These are phyloP conservation scores for Engraulis encrasicolus DNA, from an alignment of 2,113 vertebrate species.

Conservation along the genomic window DNA sequence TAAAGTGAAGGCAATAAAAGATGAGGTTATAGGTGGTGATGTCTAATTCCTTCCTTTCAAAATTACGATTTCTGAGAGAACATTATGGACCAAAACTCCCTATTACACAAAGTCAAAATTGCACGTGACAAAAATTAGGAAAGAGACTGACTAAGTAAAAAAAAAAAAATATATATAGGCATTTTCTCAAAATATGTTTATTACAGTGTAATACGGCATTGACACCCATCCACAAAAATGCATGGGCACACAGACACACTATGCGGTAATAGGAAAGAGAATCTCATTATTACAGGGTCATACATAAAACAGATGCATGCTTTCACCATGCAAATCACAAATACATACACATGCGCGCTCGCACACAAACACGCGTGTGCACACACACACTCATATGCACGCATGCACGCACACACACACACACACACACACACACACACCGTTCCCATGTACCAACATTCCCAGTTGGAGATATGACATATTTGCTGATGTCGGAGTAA, in stretches of 20 bases:
- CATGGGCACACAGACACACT: no score
- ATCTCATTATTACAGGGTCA: no score
- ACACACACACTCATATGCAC: neutral
- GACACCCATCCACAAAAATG: no score
- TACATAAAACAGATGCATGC: no score
- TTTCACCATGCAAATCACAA: conserved; percentile 36
- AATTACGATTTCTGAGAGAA: neutral
- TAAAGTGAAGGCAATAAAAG: neutral
- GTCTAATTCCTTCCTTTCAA: neutral
- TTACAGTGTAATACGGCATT: no score
- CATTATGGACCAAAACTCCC: neutral
- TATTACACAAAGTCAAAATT: no score
- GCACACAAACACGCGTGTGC: neutral
- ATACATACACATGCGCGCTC: neutral
- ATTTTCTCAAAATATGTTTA: no score
- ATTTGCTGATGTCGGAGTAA: conserved; percentile 64
- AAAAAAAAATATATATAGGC: no score
- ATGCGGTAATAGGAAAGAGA: no score
- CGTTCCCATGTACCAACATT: no score
- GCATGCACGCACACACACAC: neutral
- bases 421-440: neutral
- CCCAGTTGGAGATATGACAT: conserved; percentile 48
- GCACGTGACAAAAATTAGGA: no score
- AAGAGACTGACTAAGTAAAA: no score
- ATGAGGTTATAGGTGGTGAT: neutral